phyloP scores from a whole-genome alignment of 1,140 invertebrate genomes.

The Bombus haemorrhoidalis region DNA sequence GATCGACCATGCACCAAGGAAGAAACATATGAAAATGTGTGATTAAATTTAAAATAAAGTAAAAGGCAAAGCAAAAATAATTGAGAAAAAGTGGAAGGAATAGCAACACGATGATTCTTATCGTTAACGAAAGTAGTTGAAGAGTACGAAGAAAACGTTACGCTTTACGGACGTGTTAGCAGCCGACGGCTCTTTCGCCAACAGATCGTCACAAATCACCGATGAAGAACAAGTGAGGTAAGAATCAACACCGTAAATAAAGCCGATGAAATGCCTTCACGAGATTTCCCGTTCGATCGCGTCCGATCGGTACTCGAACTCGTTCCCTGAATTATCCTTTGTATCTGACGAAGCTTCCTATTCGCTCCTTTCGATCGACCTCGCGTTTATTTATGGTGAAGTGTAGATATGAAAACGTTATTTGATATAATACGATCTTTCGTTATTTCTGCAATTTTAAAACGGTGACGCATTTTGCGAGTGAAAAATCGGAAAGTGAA shows the following conservation, averaged over 20 bases:
- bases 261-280: neutral
- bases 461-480: neutral
- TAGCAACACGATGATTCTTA: slow-evolving; percentile 15
- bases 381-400: neutral
- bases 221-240: slow-evolving; percentile 59
- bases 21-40: slow-evolving; percentile 49
- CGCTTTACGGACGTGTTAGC: slow-evolving; percentile 46
- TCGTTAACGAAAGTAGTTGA: neutral
- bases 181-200: slow-evolving; percentile 52
- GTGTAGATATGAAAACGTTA: neutral
- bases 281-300: neutral
- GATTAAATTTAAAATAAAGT: slow-evolving; percentile 20
- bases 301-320: neutral
- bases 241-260: slow-evolving; percentile 40
- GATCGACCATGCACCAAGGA: neutral
- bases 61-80: neutral
- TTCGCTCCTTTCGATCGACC: neutral
- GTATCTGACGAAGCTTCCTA: neutral
- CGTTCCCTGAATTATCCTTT: neutral
- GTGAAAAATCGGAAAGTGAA: neutral
- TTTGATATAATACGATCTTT: neutral
- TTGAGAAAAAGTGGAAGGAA: slow-evolving; percentile 55
- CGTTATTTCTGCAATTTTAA: too few relatives aligned
- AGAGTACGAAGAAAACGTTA: slow-evolving; percentile 37
- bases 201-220: slow-evolving; percentile 29